Conservation (phyloP, 1,140 invertebrate genomes). For the Papilio xuthus region DNA sequence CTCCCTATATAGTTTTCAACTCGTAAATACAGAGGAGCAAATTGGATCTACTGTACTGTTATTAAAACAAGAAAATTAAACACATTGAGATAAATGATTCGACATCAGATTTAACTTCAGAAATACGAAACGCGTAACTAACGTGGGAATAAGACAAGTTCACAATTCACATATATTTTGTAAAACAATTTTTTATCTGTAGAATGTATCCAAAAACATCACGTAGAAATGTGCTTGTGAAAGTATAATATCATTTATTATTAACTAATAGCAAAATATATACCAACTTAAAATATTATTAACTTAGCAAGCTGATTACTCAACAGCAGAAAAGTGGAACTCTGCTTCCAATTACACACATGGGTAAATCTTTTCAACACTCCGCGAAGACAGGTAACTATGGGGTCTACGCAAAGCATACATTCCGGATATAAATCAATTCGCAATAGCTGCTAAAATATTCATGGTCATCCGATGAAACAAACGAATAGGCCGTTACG, state of each 20-base stretch:
- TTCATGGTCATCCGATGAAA: constrained; percentile 5
- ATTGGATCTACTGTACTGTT: too few species aligned
- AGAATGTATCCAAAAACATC: neutral
- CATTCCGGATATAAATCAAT: neutral
- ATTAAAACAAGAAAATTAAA: neutral
- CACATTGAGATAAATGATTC: neutral
- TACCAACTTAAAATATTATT: neutral
- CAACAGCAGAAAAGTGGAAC: neutral
- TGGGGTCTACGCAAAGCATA: neutral
- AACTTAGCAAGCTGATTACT: neutral
- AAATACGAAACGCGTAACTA: neutral
- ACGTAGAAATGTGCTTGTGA: neutral
- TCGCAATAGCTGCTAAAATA: neutral
- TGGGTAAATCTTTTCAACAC: neutral
- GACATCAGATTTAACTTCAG: neutral
- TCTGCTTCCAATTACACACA: neutral
- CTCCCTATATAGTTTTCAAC: too few species aligned
- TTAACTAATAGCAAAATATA: neutral
- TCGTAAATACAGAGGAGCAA: too few species aligned
- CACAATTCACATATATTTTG: neutral
- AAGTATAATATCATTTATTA: neutral
- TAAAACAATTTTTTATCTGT: constrained; percentile 3
- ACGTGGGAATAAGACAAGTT: neutral
- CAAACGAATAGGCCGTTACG: neutral
- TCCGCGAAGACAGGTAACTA: neutral